These are phyloP conservation scores for Acestrorhynchus altus DNA, from an alignment of 2,797 vertebrate genomes.

Conservation along the genomic window DNA sequence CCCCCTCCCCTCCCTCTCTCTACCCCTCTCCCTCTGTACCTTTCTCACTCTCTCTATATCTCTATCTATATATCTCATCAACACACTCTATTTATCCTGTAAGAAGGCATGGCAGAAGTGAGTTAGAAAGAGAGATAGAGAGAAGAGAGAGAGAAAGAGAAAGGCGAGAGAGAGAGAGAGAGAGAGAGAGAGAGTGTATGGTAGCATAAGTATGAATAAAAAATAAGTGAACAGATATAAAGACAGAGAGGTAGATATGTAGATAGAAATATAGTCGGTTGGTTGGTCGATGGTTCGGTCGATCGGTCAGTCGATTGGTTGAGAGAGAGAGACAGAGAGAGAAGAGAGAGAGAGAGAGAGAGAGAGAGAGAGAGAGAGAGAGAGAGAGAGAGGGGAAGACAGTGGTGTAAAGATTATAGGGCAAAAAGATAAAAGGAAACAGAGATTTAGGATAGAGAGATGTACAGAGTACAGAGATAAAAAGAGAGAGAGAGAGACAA, in stretches of 20 bases:
- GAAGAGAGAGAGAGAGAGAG: neutral
- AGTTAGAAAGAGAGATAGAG: constrained; percentile 13
- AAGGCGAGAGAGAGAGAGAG: neutral
- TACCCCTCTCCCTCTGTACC: constrained; percentile 28
- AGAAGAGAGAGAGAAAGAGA: neutral
- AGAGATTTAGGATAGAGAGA: too few species aligned
- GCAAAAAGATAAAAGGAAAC: neutral
- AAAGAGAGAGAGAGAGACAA: neutral
- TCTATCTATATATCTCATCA: neutral
- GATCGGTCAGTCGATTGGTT: too few species aligned
- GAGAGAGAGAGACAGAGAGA: too few species aligned
- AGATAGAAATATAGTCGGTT: too few species aligned
- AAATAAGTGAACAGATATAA: too few species aligned
- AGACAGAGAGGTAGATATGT: too few species aligned
- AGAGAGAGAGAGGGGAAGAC: neutral
- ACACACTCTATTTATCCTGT: constrained; percentile 30
- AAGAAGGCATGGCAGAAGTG: constrained; percentile 15
- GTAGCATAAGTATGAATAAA: too few species aligned
- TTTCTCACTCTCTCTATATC: constrained; percentile 10
- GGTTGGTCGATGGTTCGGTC: too few species aligned
- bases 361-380: constrained; percentile 55
- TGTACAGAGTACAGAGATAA: constrained; percentile 9
- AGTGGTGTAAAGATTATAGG: too few species aligned
- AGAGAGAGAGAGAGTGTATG: too few species aligned
- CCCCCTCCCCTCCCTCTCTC: constrained; percentile 51